A percentile compares a stretch with the other conserved stretches of the same genome.
Conservation (phyloP, 1,140 invertebrate species). For the Drosophila ironensis region DNA sequence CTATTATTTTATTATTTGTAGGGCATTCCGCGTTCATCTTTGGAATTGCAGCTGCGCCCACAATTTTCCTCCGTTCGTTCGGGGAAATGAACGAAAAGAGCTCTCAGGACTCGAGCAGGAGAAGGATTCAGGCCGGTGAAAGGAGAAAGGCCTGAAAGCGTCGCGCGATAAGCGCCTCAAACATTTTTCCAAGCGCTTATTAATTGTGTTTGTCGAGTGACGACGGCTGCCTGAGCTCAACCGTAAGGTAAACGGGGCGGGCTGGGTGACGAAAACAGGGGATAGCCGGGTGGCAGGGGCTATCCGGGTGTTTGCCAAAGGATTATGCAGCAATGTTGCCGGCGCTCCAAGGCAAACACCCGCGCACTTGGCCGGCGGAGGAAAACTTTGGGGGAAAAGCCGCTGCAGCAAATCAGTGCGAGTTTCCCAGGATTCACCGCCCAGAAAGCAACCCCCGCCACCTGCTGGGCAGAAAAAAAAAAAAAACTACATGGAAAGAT, state of each 20-base stretch:
- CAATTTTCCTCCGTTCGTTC: background rate
- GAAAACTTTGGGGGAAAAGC: slow-evolving; percentile 12
- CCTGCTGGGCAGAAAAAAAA: slow-evolving; percentile 18
- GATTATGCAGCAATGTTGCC: slow-evolving; percentile 41
- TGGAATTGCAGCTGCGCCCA: background rate
- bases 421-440: too few species aligned
- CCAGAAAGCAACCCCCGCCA: background rate
- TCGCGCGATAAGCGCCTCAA: slow-evolving; percentile 67
- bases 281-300: too few species aligned
- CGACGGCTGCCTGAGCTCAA: slow-evolving; percentile 29
- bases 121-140: background rate
- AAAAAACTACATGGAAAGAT: background rate
- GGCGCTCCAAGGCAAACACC: slow-evolving; percentile 35
- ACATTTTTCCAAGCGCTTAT: slow-evolving; percentile 69
- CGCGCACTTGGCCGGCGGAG: too few species aligned
- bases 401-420: too few species aligned
- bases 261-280: too few species aligned
- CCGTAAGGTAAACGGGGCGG: background rate
- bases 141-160: slow-evolving; percentile 51
- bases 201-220: slow-evolving; percentile 70
- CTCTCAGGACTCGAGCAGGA: background rate
- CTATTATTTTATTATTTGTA: too few species aligned
- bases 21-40: slow-evolving; percentile 19
- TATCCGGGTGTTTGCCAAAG: slow-evolving; percentile 37
- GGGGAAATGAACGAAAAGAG: background rate